Evolutionary conservation across 1,140 invertebrate species (phyloP), one percentile per base, ranked within the genome.

Genomic region (Drosophila azteca): DNA sequence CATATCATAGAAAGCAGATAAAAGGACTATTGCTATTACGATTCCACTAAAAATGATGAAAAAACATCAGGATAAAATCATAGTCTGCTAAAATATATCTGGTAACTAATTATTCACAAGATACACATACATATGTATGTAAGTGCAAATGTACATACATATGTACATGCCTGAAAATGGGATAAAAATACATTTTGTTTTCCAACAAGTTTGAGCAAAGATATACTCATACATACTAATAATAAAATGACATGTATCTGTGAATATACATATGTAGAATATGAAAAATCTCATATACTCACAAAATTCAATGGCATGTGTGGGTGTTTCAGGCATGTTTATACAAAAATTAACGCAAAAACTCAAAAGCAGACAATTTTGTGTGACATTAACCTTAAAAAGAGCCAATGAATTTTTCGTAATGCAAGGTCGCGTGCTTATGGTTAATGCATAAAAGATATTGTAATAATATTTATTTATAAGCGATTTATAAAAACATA

Each of bases 311-410:
- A 70, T 70, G 65, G 67, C 51, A n/a, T 70, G 66, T 69, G 67
- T 70, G 69, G 67, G 67, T 70, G 64, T 70, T 39, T 69, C 22
- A 68, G 50, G 41, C 62, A 24, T 51, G 26, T 66, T 60, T 45
- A 76, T 68, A 79, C 58, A 79, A 85, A 84, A 68, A 60, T 57
- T 46, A 57, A 77, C 66, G 59, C 57, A 31, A 53, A 69, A 69
- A 64, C 67, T 65, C 41, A 52, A 63, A 75, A 73, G 50, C 53
- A 74, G 50, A 43, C 74, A 64, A 63, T 79, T 76, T 57, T 85
- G 76, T 64, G 67, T 83, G 75, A 75, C 82, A 88, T 82, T 85
- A 71, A 84, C 81, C 81, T 84, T 84, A 85, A 77, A 60, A 63
- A 68, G 54, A 68, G 77, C 50, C 81, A 71, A 85, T 77, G 81